These are phyloP conservation scores for Monochamus saltuarius DNA, from an alignment of 1,140 invertebrate genomes.

Conservation along the genomic window DNA sequence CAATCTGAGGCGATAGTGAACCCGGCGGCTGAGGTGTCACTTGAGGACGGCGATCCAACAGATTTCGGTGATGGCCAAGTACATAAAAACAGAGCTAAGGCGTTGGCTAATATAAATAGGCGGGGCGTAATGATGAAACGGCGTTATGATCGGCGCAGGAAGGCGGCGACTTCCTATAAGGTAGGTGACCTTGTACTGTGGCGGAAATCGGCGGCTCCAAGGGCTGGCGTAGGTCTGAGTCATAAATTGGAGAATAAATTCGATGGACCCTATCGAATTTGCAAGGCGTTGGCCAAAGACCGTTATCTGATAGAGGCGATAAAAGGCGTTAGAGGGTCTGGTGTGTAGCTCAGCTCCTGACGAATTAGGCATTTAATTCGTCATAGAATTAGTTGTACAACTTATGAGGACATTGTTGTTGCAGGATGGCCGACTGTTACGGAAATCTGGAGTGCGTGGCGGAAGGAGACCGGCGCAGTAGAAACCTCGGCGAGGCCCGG, in stretches of 20 bases:
- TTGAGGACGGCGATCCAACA: background rate
- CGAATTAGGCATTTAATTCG: background rate
- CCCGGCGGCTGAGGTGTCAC: background rate
- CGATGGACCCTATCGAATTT: constrained; percentile 38
- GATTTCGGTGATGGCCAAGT: too few species aligned
- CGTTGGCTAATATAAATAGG: background rate
- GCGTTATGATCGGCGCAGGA: constrained; percentile 20
- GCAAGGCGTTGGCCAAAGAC: constrained; percentile 42
- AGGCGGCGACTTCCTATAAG: constrained; percentile 20
- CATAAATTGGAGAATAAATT: constrained; percentile 17
- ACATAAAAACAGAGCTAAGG: too few species aligned
- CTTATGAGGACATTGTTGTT: constrained; percentile 22
- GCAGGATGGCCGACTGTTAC: constrained; percentile 26
- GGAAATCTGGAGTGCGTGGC: background rate
- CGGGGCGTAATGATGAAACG: constrained; percentile 11
- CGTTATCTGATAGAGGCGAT: constrained; percentile 36
- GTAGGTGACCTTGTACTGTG: constrained; percentile 27
- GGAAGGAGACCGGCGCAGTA: too few species aligned
- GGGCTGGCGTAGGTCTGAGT: constrained; percentile 9
- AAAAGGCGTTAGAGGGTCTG: constrained; percentile 12
- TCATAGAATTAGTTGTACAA: constrained; percentile 7
- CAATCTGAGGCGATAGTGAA: background rate
- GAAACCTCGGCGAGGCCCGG: too few species aligned
- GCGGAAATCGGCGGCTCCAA: constrained; percentile 5
- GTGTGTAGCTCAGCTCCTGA: constrained; percentile 2